Evolutionary conservation across 2,113 vertebrate species (phyloP).

Genomic region (Chunga burmeisteri): DNA sequence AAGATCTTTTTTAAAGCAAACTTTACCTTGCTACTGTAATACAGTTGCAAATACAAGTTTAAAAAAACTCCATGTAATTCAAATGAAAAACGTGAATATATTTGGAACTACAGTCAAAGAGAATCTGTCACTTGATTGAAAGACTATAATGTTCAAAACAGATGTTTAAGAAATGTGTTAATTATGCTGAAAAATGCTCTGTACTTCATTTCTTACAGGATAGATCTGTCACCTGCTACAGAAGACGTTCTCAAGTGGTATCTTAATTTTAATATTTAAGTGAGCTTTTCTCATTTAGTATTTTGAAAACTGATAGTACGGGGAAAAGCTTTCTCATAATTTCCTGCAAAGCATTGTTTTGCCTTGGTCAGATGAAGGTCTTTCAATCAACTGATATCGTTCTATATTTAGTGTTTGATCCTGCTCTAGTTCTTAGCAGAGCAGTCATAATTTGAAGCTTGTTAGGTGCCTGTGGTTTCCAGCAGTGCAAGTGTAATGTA

Average conservation of each 20-base stretch:
- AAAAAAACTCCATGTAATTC: accelerated
- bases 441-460: not conserved
- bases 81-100: not conserved
- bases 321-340: not conserved
- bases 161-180: not conserved
- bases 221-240: not conserved
- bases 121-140: not conserved
- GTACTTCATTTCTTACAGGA: not conserved
- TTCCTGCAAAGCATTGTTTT: not conserved
- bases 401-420: not conserved
- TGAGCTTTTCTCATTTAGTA: not conserved
- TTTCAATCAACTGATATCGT: not conserved
- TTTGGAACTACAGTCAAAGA: not conserved
- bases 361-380: not conserved
- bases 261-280: not conserved
- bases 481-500: not conserved
- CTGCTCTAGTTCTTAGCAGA: not conserved
- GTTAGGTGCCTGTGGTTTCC: not conserved
- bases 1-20: not conserved
- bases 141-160: not conserved
- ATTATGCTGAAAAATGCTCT: not conserved
- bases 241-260: not conserved
- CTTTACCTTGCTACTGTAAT: not conserved
- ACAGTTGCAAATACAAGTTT: not conserved
- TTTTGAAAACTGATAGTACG: not conserved